Percentiles rank a stretch among this genome's conserved stretches.
phyloP scores from a whole-genome alignment of 2,113 vertebrate species.

The Heteronetta atricapilla region DNA sequence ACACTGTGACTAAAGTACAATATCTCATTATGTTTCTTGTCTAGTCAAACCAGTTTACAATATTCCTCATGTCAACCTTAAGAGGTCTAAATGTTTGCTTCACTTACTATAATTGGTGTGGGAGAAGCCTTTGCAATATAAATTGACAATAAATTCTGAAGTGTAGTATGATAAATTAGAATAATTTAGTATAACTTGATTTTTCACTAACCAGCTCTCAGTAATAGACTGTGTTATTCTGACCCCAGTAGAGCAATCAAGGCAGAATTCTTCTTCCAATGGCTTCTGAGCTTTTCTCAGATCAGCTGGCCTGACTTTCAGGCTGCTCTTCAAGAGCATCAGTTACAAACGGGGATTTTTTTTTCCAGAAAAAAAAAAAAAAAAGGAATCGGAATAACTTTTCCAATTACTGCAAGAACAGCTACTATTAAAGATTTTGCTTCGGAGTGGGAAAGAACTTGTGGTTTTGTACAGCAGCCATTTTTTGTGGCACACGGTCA shows the following conservation, averaged over 20 bases:
- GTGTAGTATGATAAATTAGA: neutral
- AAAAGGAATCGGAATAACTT: neutral
- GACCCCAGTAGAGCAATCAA: neutral
- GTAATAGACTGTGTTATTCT: neutral
- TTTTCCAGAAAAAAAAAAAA: neutral
- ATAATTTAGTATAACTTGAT: slow-evolving; percentile 1
- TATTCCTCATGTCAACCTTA: neutral
- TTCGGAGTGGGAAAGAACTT: slow-evolving; percentile 26
- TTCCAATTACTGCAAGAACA: slow-evolving; percentile 10
- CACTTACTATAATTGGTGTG: neutral
- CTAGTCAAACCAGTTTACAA: neutral
- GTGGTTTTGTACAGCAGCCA: slow-evolving; percentile 41
- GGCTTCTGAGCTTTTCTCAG: neutral
- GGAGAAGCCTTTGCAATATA: neutral
- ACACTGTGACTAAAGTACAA: neutral
- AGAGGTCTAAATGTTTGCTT: neutral
- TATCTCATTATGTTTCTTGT: neutral
- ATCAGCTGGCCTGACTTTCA: neutral
- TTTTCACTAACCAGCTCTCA: neutral
- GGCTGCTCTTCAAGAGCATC: neutral
- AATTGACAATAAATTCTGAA: neutral
- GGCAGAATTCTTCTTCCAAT: neutral
- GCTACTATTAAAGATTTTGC: slow-evolving; percentile 3
- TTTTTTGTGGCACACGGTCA: slow-evolving; percentile 4
- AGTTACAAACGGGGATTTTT: neutral